Percentiles rank a stretch among this genome's conserved stretches.
Evolutionary conservation across 2,888 invertebrate species (phyloP).

Genomic region (Apoderus coryli): DNA sequence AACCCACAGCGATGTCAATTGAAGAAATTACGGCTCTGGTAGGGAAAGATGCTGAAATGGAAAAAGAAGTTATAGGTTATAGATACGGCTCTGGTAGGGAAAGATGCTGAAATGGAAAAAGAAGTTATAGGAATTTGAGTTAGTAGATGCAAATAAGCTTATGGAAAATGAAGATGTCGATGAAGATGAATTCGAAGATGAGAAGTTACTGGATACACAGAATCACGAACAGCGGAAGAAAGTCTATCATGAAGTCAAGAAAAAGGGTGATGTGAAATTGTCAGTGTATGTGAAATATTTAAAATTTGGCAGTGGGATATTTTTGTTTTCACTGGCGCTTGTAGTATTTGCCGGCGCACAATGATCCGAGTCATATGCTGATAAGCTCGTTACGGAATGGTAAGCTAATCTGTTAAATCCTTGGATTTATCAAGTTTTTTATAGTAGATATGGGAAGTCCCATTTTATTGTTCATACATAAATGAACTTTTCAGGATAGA

Average conservation of each 20-base stretch:
- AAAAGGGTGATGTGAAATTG: conserved; percentile 20
- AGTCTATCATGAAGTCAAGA: conserved; percentile 22
- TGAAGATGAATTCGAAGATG: conserved; percentile 11
- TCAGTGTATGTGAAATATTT: conserved; percentile 23
- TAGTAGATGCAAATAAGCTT: conserved; percentile 23
- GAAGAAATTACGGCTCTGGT: conserved; percentile 56
- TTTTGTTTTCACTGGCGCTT: conserved; percentile 16
- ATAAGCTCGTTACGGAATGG: conserved; percentile 22
- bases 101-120: conserved; percentile 20
- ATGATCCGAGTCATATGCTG: conserved; percentile 19
- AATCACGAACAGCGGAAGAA: conserved; percentile 17
- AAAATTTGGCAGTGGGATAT: conserved; percentile 20
- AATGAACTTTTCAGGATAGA: conserved; percentile 21
- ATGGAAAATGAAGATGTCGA: conserved; percentile 23
- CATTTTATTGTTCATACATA: too few relatives aligned
- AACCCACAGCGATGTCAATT: conserved; percentile 50
- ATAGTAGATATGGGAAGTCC: too few relatives aligned
- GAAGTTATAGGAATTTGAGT: too few relatives aligned
- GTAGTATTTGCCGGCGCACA: conserved; percentile 18
- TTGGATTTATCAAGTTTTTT: too few relatives aligned
- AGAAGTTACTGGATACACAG: conserved; percentile 17
- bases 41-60: too few relatives aligned
- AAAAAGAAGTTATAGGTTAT: too few relatives aligned
- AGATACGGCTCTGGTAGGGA: too few relatives aligned
- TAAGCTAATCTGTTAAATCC: conserved; percentile 15